These are phyloP conservation scores for Psittacula cyanocephala DNA, from an alignment of 2,113 vertebrate species.

Conservation along the genomic window DNA sequence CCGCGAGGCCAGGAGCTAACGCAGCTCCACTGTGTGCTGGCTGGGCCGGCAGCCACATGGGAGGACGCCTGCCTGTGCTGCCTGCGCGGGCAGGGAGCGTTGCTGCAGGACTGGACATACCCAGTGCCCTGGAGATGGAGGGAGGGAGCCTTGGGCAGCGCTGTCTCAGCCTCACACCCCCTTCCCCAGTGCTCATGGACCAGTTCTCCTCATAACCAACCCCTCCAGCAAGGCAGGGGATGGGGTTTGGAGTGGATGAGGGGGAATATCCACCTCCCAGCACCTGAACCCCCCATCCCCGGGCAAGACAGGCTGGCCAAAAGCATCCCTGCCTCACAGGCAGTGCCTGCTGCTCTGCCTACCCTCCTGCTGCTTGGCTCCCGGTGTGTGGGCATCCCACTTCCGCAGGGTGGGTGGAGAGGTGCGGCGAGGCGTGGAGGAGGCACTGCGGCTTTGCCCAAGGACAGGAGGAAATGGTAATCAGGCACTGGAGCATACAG, in stretches of 20 bases:
- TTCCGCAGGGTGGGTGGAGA: not conserved
- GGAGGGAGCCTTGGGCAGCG: not conserved
- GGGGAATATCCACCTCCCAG: accelerated
- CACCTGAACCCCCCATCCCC: not conserved
- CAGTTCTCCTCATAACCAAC: not conserved
- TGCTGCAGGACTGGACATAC: not conserved
- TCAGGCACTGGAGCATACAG: not conserved
- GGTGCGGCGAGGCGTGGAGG: accelerated
- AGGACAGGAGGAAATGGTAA: constrained; percentile 2
- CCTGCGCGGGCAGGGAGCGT: not conserved
- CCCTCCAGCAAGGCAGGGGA: not conserved
- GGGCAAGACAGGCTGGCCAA: not conserved
- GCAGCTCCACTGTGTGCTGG: not conserved
- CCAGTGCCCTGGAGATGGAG: not conserved
- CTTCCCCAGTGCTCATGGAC: accelerated
- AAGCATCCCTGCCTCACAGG: not conserved
- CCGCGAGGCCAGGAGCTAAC: constrained; percentile 9
- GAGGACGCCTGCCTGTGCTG: not conserved
- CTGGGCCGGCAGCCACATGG: not conserved
- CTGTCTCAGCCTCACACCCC: not conserved
- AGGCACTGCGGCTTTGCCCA: not conserved
- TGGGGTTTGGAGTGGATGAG: not conserved
- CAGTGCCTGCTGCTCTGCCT: not conserved
- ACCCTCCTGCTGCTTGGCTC: not conserved
- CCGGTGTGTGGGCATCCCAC: not conserved